A percentile compares a stretch with the other conserved stretches of the same genome.
Evolutionary conservation across 2,888 invertebrate genomes (phyloP).

Genomic region (Xestoiulus laeticollis): DNA sequence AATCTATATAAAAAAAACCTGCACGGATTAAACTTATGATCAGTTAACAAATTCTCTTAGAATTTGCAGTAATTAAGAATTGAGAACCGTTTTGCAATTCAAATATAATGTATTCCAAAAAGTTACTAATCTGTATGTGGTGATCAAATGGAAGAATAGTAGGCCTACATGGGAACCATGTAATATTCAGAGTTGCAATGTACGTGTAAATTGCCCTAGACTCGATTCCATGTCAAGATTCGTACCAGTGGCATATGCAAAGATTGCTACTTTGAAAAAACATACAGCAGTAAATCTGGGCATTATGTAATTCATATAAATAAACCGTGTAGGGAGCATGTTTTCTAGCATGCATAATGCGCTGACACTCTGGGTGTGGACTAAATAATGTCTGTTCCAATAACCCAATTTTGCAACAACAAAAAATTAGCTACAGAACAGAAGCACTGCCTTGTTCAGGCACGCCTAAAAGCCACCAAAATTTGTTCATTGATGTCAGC

Average conservation of each 20-base stretch:
- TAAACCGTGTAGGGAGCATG: not conserved
- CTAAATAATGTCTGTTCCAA: not conserved
- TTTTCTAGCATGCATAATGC: not conserved
- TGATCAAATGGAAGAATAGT: too few relatives aligned
- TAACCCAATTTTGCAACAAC: not conserved
- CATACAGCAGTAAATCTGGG: not conserved
- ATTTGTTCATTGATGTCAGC: not conserved
- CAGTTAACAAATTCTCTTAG: not conserved
- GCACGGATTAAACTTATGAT: not conserved
- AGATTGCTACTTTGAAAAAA: not conserved
- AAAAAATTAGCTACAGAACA: not conserved
- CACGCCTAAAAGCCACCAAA: not conserved
- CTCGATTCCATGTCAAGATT: not conserved
- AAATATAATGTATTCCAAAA: not conserved
- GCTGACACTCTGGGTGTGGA: not conserved
- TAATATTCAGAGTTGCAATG: too few relatives aligned
- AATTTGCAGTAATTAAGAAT: not conserved
- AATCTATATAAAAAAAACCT: not conserved
- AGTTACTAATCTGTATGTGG: not conserved
- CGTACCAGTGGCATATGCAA: not conserved
- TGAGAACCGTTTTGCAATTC: not conserved
- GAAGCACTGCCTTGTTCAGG: not conserved
- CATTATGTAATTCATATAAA: not conserved
- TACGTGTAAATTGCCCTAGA: too few relatives aligned
- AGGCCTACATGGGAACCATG: too few relatives aligned